Percentiles rank a stretch among this genome's conserved stretches.
Evolutionary conservation across 2,888 invertebrate genomes (phyloP).

Genomic region (Parnassius mnemosyne): DNA sequence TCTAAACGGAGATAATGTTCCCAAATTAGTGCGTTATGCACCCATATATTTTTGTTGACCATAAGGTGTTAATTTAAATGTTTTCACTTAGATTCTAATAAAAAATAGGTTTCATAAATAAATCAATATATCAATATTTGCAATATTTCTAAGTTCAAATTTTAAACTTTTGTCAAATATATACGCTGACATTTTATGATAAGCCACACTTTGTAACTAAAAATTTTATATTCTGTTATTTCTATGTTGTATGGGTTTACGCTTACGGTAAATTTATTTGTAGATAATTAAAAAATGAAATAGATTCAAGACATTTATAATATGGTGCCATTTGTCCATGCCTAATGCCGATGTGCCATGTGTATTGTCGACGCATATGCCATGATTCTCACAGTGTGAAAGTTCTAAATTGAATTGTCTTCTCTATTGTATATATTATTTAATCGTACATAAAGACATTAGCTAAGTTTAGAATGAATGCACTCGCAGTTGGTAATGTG

Average conservation of each 20-base stretch:
- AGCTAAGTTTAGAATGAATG: conserved; percentile 62
- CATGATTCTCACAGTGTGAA: conserved; percentile 41
- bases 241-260: too few relatives aligned
- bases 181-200: conserved; percentile 1
- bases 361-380: conserved; percentile 48
- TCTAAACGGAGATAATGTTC: too few relatives aligned
- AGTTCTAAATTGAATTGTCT: conserved; percentile 63
- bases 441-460: conserved; percentile 45
- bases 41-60: conserved; percentile 10
- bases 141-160: conserved; percentile 15
- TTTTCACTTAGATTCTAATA: neutral
- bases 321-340: conserved; percentile 51
- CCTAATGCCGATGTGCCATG: conserved; percentile 48
- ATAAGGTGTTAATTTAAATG: conserved; percentile 3
- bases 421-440: conserved; percentile 48
- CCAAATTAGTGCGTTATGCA: neutral
- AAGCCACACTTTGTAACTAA: conserved; percentile 2
- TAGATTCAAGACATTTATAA: conserved; percentile 44
- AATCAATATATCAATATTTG: neutral
- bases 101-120: neutral
- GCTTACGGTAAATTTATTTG: conserved; percentile 24
- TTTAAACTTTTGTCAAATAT: neutral
- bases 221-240: conserved; percentile 5
- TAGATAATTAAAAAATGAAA: conserved; percentile 13
- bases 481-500: conserved; percentile 43